Conservation (phyloP, 64 coral and sea anemone genomes). For the Exaiptasia diaphana region DNA sequence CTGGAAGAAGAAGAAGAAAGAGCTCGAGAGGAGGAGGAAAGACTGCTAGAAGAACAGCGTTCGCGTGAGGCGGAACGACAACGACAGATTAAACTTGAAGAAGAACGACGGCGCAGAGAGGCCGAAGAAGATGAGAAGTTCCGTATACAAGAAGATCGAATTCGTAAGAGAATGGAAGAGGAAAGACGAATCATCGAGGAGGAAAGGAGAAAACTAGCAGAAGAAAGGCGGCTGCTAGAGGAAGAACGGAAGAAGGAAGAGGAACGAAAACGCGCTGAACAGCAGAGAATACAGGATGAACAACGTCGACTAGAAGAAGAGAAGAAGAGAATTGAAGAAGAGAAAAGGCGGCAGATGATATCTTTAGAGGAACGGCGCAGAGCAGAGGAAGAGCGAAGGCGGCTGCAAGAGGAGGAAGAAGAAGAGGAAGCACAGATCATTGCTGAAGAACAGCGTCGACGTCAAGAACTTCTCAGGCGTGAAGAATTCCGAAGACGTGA, state of each 20-base stretch:
- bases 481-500: slow-evolving; percentile 23
- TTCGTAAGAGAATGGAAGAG: slow-evolving; percentile 7
- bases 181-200: slow-evolving; percentile 17
- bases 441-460: slow-evolving; percentile 47
- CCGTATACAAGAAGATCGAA: background rate
- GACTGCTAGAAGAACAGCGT: slow-evolving; percentile 12
- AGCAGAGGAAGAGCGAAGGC: slow-evolving; percentile 1
- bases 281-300: slow-evolving; percentile 3
- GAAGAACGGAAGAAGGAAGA: slow-evolving; percentile 31
- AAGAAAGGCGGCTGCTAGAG: slow-evolving; percentile 4
- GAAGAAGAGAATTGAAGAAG: background rate
- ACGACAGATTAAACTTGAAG: slow-evolving; percentile 9
- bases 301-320: background rate
- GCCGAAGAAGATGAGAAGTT: slow-evolving; percentile 5
- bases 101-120: background rate
- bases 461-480: slow-evolving; percentile 13
- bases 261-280: background rate
- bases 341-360: background rate
- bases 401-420: slow-evolving; percentile 17
- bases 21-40: slow-evolving; percentile 16
- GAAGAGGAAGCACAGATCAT: slow-evolving; percentile 5
- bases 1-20: slow-evolving; percentile 28
- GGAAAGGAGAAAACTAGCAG: background rate
- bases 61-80: background rate
- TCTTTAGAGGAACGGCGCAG: background rate